Base-by-base conservation (phyloP, 2,888 invertebrate genomes). In the Harpalus rubripes region DNA sequence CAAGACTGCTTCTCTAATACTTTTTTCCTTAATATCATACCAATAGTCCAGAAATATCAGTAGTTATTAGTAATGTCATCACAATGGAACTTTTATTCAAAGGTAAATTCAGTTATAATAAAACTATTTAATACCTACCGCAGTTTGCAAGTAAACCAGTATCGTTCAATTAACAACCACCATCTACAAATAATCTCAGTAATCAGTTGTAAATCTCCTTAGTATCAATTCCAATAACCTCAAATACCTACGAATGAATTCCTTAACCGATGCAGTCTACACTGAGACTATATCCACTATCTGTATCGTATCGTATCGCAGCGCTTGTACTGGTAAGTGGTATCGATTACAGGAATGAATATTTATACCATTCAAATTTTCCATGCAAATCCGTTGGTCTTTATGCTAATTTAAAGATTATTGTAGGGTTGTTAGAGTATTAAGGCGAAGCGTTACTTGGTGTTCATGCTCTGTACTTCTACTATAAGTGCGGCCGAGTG, bases 361-460 rank as follows among this genome's bases (percentile, higher is more conserved):
- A 80, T 80, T 80, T 80, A 80, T 80, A 79, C 18, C n/a, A 63
- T 41, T 63, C 41, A 18, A 63, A 80, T 80, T 80, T 80, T 59
- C 80, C 22, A 80, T 80, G 80, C 63, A 80, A 80, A 80, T 80
- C 80, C 80, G 80, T 10, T 79, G 80, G 63, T 80, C 41, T 80
- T 80, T 61, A 80, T 80, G 80, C 80, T 61, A 80, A 80, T 80
- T 61, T 63, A 58, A 63, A 61, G 80, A 80, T 63, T 80, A 80
- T 59, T 39, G 56, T 39, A 80, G 80, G 79, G 58, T 52, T 79
- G 72, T 41, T 68, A 7, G 7, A 22, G 72, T 44, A 74, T 74
- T 74, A 74, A 18, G 41, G 72, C 39, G 16, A 39, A n/a, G 72
- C 8, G 41, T 44, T 74, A 74, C 72, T 44, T 12, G 41, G 41